phyloP scores from a whole-genome alignment of 2,888 invertebrate genomes.

The Drosophila kanekoi region DNA sequence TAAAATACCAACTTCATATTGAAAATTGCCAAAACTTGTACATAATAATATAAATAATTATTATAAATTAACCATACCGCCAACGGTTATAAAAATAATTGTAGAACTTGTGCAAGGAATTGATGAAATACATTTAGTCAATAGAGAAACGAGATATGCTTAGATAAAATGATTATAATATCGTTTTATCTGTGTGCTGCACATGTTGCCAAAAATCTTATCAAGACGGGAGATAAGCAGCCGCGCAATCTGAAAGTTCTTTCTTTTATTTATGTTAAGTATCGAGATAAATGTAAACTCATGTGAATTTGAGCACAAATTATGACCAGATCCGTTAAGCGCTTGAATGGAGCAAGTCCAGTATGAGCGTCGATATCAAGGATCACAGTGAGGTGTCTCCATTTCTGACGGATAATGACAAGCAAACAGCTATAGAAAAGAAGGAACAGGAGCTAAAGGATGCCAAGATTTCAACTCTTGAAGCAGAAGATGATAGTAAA shows the following conservation, averaged over 20 bases:
- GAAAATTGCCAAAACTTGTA: too few species aligned
- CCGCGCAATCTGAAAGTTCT: neutral
- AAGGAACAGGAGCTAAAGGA: conserved; percentile 5
- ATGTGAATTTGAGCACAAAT: neutral
- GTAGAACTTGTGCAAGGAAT: neutral
- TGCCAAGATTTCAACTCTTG: neutral
- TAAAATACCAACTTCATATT: too few species aligned
- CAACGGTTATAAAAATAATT: too few species aligned
- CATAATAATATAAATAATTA: too few species aligned
- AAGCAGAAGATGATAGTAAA: neutral
- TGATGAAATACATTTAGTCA: neutral
- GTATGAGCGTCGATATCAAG: conserved; percentile 17
- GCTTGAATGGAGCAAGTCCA: conserved; percentile 1
- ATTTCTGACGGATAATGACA: conserved; percentile 13
- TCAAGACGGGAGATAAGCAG: conserved; percentile 4
- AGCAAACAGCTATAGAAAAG: neutral
- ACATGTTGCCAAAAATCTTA: neutral
- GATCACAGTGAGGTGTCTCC: conserved; percentile 19
- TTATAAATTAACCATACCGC: too few species aligned
- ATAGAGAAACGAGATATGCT: neutral
- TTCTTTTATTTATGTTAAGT: conserved; percentile 3
- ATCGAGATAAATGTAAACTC: conserved; percentile 2
- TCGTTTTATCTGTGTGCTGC: neutral
- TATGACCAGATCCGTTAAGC: neutral
- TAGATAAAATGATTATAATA: neutral